Evolutionary conservation across 2,113 vertebrate species (phyloP).

Genomic region (Prolemur simus): DNA sequence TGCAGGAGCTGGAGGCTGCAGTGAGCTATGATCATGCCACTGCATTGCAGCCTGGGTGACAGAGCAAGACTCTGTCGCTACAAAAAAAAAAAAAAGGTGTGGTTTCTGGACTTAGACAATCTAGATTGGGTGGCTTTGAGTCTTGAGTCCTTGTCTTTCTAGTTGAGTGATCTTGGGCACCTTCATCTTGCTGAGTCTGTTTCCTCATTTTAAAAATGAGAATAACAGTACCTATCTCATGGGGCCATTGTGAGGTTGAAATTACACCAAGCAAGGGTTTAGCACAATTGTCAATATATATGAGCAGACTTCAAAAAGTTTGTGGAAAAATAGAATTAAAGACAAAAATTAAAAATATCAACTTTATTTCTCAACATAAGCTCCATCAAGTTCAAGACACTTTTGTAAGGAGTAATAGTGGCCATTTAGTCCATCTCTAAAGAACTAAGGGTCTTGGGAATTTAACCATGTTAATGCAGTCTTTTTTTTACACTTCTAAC

Average conservation of each 20-base stretch:
- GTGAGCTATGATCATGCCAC: too few species aligned
- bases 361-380: neutral
- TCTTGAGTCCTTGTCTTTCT: neutral
- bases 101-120: neutral
- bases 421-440: neutral
- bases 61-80: too few species aligned
- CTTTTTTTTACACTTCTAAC: neutral
- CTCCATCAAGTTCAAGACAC: neutral
- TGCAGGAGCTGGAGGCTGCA: too few species aligned
- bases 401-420: neutral
- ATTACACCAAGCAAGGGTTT: neutral
- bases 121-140: neutral
- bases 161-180: neutral
- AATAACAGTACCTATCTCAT: neutral
- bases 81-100: too few species aligned
- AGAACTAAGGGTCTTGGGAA: neutral
- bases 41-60: too few species aligned
- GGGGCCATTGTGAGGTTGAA: neutral
- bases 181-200: neutral
- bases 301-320: neutral
- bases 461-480: neutral
- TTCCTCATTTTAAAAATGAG: slow-evolving; percentile 21
- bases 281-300: neutral
- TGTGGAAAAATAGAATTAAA: neutral
- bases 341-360: neutral